These are phyloP conservation scores for Pachypeltis micranthus DNA, from an alignment of 1,140 invertebrate species.

Conservation along the genomic window DNA sequence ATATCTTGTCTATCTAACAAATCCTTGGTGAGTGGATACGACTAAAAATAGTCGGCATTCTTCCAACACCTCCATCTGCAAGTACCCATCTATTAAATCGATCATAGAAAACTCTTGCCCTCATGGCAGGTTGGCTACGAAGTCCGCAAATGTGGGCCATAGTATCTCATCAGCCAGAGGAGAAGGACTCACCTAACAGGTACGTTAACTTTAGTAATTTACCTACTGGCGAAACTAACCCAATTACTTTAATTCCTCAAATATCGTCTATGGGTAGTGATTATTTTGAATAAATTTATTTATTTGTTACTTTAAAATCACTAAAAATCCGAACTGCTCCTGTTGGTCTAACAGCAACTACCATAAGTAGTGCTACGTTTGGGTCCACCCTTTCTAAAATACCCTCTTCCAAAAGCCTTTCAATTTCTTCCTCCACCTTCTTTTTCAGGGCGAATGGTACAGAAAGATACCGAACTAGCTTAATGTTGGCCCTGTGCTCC, in stretches of 20 bases:
- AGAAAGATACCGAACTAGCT: neutral
- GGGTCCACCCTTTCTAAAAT: neutral
- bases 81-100: neutral
- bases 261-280: neutral
- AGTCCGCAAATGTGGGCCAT: neutral
- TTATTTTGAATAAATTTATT: neutral
- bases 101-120: neutral
- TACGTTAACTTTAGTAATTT: too few species aligned
- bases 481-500: neutral
- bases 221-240: too few species aligned
- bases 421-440: neutral
- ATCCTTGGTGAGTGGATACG: neutral
- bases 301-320: neutral
- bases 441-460: neutral
- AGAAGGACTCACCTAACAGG: too few species aligned
- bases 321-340: neutral
- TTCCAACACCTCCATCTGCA: neutral
- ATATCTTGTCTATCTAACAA: too few species aligned
- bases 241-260: too few species aligned
- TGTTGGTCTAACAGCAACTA: neutral
- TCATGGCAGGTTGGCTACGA: neutral
- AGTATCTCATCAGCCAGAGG: too few species aligned
- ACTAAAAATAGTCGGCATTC: neutral
- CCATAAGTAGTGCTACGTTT: neutral
- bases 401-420: neutral